These are phyloP conservation scores for Hemichromis elongatus DNA, from an alignment of 2,113 vertebrate species.

Conservation along the genomic window DNA sequence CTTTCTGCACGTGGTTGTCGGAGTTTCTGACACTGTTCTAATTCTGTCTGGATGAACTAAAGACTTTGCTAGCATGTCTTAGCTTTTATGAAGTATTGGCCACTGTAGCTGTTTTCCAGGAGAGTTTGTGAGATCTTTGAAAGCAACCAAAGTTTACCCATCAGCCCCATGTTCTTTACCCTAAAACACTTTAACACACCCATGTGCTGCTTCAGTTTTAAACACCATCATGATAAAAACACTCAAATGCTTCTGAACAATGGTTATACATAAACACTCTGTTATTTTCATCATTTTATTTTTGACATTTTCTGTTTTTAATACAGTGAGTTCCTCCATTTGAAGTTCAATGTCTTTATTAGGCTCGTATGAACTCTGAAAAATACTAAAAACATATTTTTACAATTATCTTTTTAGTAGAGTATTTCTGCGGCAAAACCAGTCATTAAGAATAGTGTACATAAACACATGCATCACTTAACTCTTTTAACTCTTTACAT, in stretches of 20 bases:
- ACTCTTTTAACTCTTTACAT: neutral
- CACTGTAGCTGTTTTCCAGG: neutral
- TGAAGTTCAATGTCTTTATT: neutral
- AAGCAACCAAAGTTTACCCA: neutral
- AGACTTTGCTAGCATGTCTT: neutral
- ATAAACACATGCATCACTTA: neutral
- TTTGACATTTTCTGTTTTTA: neutral
- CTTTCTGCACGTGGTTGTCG: neutral
- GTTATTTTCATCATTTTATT: neutral
- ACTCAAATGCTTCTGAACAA: neutral
- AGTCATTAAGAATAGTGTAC: neutral
- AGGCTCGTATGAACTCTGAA: neutral
- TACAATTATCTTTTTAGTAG: neutral
- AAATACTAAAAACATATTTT: neutral
- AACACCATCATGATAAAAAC: neutral
- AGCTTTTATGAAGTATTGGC: neutral
- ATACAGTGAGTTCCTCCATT: neutral
- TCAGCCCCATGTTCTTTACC: neutral
- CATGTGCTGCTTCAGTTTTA: neutral
- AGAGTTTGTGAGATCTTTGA: neutral
- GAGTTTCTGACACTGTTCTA: neutral
- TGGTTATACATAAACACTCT: neutral
- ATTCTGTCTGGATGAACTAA: neutral
- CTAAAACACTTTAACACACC: neutral
- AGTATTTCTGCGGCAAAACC: neutral